These are phyloP conservation scores for Pseudomyrmex sp. DNA, from an alignment of 1,140 invertebrate species.

Conservation along the genomic window DNA sequence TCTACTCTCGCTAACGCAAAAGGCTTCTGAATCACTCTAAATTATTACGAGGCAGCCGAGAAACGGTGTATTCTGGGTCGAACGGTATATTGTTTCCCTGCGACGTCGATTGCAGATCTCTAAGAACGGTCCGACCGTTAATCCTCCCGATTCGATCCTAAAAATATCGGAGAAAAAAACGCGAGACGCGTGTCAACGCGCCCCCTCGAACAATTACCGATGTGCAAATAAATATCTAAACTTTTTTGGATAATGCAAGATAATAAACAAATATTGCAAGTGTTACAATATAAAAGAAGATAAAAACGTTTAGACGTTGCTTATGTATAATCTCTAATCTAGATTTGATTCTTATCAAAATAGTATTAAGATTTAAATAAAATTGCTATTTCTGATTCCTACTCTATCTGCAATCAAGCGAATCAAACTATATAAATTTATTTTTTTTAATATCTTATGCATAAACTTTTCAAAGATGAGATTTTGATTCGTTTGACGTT, in stretches of 20 bases:
- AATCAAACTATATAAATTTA: not conserved
- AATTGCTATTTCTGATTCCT: not conserved
- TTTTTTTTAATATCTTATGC: no score
- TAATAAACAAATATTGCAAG: not conserved
- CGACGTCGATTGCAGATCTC: constrained; percentile 55
- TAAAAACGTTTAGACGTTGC: not conserved
- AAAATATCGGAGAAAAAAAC: constrained; percentile 37
- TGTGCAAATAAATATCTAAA: constrained; percentile 28
- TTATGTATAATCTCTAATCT: not conserved
- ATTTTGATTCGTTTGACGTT: constrained; percentile 21
- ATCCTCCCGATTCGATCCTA: constrained; percentile 39
- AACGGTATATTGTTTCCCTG: constrained; percentile 37
- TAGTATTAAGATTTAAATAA: not conserved
- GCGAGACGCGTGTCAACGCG: not conserved
- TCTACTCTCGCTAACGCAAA: constrained; percentile 31
- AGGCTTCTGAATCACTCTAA: constrained; percentile 51
- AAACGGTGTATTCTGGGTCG: constrained; percentile 55
- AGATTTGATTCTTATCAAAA: no score
- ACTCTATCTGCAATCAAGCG: not conserved
- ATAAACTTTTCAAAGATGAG: not conserved
- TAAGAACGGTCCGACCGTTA: constrained; percentile 21
- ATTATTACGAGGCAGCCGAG: constrained; percentile 42
- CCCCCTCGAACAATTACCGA: not conserved
- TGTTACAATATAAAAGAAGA: not conserved
- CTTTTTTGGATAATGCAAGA: constrained; percentile 1